Evolutionary conservation across 2,888 invertebrate species (phyloP).

Genomic region (Troides helena): DNA sequence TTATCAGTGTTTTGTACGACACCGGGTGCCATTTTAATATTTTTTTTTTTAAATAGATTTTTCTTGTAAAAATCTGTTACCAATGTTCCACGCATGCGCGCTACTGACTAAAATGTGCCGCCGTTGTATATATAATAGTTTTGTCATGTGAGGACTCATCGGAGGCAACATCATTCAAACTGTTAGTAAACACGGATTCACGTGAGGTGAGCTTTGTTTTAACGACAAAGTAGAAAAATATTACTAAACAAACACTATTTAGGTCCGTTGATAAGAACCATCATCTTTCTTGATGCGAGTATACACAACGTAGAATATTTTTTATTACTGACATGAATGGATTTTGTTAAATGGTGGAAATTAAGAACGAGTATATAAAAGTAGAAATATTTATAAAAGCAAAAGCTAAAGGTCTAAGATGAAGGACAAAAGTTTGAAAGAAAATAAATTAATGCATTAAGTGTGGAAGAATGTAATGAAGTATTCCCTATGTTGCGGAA

Average conservation of each 20-base stretch:
- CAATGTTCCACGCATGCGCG: constrained; percentile 53
- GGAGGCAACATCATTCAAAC: constrained; percentile 38
- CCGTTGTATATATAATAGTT: constrained; percentile 66
- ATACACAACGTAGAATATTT: too few relatives aligned
- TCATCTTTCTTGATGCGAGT: too few relatives aligned
- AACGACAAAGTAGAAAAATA: background rate
- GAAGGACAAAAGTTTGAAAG: too few relatives aligned
- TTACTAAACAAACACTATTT: background rate
- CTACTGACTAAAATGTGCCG: constrained; percentile 52
- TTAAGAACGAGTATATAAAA: too few relatives aligned
- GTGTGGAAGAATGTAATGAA: too few relatives aligned
- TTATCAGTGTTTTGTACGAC: constrained; percentile 57
- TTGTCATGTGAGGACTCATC: constrained; percentile 50
- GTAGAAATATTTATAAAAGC: too few relatives aligned
- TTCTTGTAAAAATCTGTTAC: constrained; percentile 40
- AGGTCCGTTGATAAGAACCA: background rate
- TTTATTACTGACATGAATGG: too few relatives aligned
- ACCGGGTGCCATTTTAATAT: constrained; percentile 62
- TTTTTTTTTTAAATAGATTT: constrained; percentile 30
- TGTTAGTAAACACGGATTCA: constrained; percentile 47
- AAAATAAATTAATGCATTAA: too few relatives aligned
- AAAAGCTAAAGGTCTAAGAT: too few relatives aligned
- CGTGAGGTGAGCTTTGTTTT: constrained; percentile 15
- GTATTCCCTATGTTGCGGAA: too few relatives aligned
- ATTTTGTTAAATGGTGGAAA: too few relatives aligned